These are phyloP conservation scores for Nomada flava DNA, from an alignment of 2,888 invertebrate genomes.

Conservation along the genomic window DNA sequence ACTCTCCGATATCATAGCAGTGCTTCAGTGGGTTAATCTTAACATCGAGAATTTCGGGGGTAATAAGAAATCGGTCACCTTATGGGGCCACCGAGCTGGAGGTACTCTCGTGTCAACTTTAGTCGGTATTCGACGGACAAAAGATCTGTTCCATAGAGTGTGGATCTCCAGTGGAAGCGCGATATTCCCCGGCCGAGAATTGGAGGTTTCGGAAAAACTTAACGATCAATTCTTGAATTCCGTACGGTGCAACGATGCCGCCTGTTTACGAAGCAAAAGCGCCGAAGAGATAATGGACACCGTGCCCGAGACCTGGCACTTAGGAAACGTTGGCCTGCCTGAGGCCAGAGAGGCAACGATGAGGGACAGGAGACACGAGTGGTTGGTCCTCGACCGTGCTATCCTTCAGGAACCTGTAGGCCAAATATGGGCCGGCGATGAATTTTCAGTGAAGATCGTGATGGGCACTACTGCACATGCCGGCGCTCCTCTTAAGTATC, in stretches of 20 bases:
- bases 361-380: conserved; percentile 87
- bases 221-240: conserved; percentile 87
- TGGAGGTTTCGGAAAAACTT: conserved; percentile 87
- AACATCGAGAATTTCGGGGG: conserved; percentile 95
- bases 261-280: conserved; percentile 83
- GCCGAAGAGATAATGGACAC: conserved; percentile 87
- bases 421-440: conserved; percentile 87
- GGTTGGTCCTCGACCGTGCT: conserved; percentile 91
- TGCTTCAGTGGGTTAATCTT: conserved; percentile 91
- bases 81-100: conserved; percentile 94
- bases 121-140: conserved; percentile 86
- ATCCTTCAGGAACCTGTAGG: conserved; percentile 89
- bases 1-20: conserved; percentile 91
- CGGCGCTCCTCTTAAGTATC: conserved; percentile 87
- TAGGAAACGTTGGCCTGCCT: conserved; percentile 84
- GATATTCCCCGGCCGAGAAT: conserved; percentile 88
- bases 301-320: conserved; percentile 90
- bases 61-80: conserved; percentile 90
- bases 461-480: conserved; percentile 91
- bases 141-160: conserved; percentile 89
- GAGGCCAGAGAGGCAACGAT: conserved; percentile 82
- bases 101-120: conserved; percentile 93
- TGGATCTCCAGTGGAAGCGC: conserved; percentile 93
- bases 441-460: conserved; percentile 86
- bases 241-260: conserved; percentile 86